Evolutionary conservation across 2,797 vertebrate species (phyloP), one percentile per base, ranked within the genome.

Genomic region (Pipistrellus kuhlii): DNA sequence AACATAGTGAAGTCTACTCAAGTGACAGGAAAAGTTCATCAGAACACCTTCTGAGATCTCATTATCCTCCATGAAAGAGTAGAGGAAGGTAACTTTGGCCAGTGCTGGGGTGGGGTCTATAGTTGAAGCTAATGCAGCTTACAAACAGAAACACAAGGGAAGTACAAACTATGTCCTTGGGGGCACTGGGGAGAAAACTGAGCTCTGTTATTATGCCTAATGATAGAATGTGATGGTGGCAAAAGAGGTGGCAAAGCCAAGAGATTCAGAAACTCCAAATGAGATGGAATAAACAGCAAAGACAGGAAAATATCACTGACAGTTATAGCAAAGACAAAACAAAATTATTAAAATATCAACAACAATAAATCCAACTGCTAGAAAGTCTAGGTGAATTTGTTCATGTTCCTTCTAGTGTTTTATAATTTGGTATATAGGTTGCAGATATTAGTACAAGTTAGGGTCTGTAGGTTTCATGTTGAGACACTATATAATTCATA

Each of bases 1-100:
- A 91, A 94, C 44, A 85, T 25, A 94, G 88, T 73, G 11, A 82
- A 68, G 46, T 87, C 71, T 68, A 72, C 8, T 68, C 64, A 90
- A 80, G 46, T 41, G 23, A 18, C 12, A 88, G 21, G 1, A 69
- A 73, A 87, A 57, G 18, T 44, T 91, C 25, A 21, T 83, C 30
- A 81, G 48, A 57, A 77, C 6, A 73, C 32, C 7, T 51, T 90
- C 53, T 80, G 46, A 89, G 35, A 8, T 66, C 32, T 89, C 14
- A 9, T 23, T 17, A 73, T 12, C 8, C 11, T 4, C 38, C 66
- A n/a, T 2, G 12, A 73, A 73, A 21, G 21, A 32, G 8, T 41
- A 25, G 17, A 57, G 7, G 27, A 48, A 72, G 25, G 23, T 44
- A 3, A n/a, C 15, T 21, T 1, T 76, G 69, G 4, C 18, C 8